phyloP scores from a whole-genome alignment of 2,797 vertebrate species.

The Valencia hispanica region DNA sequence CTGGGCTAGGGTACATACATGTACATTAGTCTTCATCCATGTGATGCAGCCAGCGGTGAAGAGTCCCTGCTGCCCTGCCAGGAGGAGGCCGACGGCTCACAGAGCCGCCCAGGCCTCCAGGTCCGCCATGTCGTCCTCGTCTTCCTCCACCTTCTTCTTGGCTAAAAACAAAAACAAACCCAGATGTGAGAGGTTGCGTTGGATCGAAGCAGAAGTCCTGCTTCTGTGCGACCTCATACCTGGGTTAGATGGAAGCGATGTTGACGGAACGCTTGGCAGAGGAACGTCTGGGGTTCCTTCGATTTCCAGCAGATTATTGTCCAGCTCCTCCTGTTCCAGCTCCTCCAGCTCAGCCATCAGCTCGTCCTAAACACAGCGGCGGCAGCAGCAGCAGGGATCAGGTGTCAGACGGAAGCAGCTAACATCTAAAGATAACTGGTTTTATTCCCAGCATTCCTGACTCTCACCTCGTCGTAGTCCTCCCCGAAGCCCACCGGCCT shows the following conservation, averaged over 20 bases:
- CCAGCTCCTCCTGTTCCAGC: constrained; percentile 95
- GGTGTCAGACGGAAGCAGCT: too few species aligned
- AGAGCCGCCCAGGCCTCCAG: constrained; percentile 89
- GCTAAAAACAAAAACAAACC: constrained; percentile 73
- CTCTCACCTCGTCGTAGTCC: constrained; percentile 91
- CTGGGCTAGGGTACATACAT: too few species aligned
- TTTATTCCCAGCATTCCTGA: too few species aligned
- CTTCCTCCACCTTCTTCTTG: constrained; percentile 95
- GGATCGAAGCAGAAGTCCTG: too few species aligned
- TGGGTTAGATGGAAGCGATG: constrained; percentile 89
- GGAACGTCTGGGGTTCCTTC: constrained; percentile 87
- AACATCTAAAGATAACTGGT: too few species aligned
- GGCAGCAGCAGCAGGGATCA: too few species aligned
- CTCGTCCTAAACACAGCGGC: constrained; percentile 88
- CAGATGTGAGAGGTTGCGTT: neutral
- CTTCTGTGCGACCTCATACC: constrained; percentile 61
- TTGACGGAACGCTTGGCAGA: constrained; percentile 92
- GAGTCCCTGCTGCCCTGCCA: constrained; percentile 45
- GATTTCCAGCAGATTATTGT: constrained; percentile 92
- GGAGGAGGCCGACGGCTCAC: constrained; percentile 53
- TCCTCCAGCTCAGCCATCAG: constrained; percentile 95
- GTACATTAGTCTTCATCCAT: constrained; percentile 22
- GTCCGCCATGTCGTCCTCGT: constrained; percentile 94
- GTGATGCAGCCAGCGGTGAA: constrained; percentile 28
- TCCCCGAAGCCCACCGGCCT: constrained; percentile 93